phyloP scores from a whole-genome alignment of 1,140 invertebrate genomes.

The Drosophila miranda region DNA sequence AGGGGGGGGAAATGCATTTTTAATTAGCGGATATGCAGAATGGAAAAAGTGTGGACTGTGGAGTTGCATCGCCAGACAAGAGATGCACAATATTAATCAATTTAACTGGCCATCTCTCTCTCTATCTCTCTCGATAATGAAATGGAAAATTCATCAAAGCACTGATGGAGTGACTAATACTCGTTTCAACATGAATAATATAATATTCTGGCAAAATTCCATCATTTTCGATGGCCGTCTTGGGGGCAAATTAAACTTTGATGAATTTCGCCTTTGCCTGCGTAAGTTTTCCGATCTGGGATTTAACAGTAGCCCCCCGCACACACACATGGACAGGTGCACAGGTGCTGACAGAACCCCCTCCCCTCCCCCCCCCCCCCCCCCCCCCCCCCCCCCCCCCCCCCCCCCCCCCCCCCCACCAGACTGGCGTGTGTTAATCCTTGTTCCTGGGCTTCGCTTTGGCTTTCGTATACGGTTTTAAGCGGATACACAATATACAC shows the following conservation, averaged over 20 bases:
- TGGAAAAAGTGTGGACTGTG: too few species aligned
- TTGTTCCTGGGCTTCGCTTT: constrained; percentile 3
- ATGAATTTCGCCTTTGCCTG: constrained; percentile 23
- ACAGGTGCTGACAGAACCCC: constrained; percentile 42
- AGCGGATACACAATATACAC: too few species aligned
- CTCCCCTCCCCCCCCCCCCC: background rate
- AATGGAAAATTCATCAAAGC: constrained; percentile 16
- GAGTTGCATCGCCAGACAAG: too few species aligned
- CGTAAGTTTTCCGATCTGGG: background rate
- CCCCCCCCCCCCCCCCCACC: background rate
- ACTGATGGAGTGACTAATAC: constrained; percentile 12
- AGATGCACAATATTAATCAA: too few species aligned
- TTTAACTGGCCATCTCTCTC: too few species aligned
- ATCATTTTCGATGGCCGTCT: background rate
- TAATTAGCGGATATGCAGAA: constrained; percentile 45
- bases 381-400: constrained; percentile 3
- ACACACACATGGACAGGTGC: background rate
- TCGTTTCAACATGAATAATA: background rate
- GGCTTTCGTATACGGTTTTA: constrained; percentile 2
- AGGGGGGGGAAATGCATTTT: constrained; percentile 59
- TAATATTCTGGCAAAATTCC: constrained; percentile 13
- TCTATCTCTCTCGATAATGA: background rate
- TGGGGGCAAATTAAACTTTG: constrained; percentile 32
- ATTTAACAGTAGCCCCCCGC: background rate
- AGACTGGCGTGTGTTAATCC: constrained; percentile 36